Conservation (phyloP, 64 coral and sea anemone species). For the Montipora foliosa region DNA sequence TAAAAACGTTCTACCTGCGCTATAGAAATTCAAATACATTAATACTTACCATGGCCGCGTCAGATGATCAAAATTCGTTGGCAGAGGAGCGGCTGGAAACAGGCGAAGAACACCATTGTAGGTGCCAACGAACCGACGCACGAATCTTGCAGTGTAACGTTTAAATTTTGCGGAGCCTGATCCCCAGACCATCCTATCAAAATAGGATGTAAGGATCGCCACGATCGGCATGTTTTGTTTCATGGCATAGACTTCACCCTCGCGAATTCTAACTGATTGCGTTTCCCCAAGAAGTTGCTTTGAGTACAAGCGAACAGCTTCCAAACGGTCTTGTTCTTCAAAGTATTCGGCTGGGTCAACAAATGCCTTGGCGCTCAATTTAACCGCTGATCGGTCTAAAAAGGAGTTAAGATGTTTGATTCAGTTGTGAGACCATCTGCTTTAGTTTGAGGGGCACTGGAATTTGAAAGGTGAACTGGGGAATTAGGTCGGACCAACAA, state of each 20-base stretch:
- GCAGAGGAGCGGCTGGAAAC: conserved; percentile 80
- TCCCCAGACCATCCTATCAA: background rate
- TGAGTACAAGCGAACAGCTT: conserved; percentile 22
- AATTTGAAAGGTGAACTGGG: too few species aligned
- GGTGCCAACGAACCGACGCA: conserved; percentile 79
- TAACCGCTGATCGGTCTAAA: conserved; percentile 68
- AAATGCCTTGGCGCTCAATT: conserved; percentile 85
- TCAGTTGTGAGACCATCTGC: too few species aligned
- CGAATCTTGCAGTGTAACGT: conserved; percentile 51
- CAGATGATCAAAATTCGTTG: conserved; percentile 76
- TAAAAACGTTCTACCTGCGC: background rate
- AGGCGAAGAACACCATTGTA: conserved; percentile 77
- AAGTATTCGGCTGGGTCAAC: conserved; percentile 66
- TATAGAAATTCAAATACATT: background rate
- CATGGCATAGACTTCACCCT: background rate
- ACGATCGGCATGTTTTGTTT: background rate
- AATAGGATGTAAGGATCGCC: background rate
- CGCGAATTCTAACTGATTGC: background rate
- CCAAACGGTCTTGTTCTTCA: conserved; percentile 60
- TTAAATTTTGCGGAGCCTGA: background rate
- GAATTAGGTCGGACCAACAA: too few species aligned
- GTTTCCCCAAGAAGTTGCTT: conserved; percentile 22
- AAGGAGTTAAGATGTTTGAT: background rate
- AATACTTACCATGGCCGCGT: conserved; percentile 69
- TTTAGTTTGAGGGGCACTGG: too few species aligned